Base-by-base conservation (phyloP, 2,113 vertebrate species). In the Leptocoma aspasia region DNA sequence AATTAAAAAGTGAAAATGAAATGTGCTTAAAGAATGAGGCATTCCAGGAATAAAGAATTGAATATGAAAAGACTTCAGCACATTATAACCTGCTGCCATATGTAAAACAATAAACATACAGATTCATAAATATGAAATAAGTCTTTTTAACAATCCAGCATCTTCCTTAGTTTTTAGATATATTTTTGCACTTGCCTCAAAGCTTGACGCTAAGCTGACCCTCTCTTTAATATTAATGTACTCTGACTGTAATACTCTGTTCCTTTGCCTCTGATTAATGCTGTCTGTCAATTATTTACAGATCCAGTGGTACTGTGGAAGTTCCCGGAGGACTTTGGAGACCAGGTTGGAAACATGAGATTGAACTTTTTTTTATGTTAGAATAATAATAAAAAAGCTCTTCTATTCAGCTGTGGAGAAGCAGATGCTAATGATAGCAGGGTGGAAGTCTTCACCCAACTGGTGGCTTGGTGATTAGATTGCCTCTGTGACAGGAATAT, bases 251-350 rank as follows among this genome's bases (percentile, higher is more conserved):
- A 96, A 97, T 97, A 97, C 97, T 98, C 97, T 98, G 98, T 98
- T 98, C 98, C 97, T 98, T 98, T 98, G 98, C 97, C 97, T 98
- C 98, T 98, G 98, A 99, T 99, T 99, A 99, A 99, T 98, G 98
- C 98, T 98, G 96, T 98, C 97, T 99, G 98, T 99, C 98, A 98
- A 99, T 99, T 99, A 98, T 99, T 99, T 99, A 98, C 99, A 99
- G 99, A 99, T 99, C 99, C 99, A 95, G 98, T 98, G 98, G 98
- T 99, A 98, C 98, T 99, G 98, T 99, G 99, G 99, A 99, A 99
- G 98, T 99, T 99, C 98, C 99, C 99, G 92, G 99, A 99, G 98
- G 99, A 99, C 98, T 99, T 99, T 98, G 98, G 98, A 98, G 99
- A 99, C 98, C 99, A 99, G 99, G 99, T 99, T 98, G 98, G 99